A percentile compares a stretch with the other conserved stretches of the same genome.
These are phyloP conservation scores for Leucania comma DNA, from an alignment of 2,888 invertebrate genomes.

Conservation along the genomic window DNA sequence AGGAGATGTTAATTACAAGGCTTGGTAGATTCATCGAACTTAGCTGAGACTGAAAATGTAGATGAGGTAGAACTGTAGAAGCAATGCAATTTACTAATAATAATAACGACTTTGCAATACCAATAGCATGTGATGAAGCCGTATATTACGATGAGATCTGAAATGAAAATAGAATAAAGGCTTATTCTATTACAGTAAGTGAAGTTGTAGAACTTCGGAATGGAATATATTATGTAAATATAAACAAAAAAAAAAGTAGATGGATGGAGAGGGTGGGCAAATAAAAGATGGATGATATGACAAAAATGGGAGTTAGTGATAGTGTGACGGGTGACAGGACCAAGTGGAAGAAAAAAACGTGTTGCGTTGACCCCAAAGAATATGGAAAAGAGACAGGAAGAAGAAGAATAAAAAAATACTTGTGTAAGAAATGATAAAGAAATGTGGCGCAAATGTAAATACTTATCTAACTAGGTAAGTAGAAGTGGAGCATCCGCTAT, in stretches of 20 bases:
- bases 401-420: background rate
- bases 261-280: too few species aligned
- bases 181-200: slow-evolving; percentile 24
- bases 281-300: too few species aligned
- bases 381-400: too few species aligned
- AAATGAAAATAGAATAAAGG: slow-evolving; percentile 41
- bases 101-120: slow-evolving; percentile 2
- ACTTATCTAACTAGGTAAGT: too few species aligned
- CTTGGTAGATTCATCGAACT: background rate
- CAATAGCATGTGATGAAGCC: slow-evolving; percentile 31
- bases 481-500: too few species aligned
- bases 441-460: background rate
- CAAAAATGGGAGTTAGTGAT: background rate
- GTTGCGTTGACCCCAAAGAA: too few species aligned
- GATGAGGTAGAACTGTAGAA: background rate
- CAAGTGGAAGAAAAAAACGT: too few species aligned
- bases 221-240: background rate
- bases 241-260: background rate
- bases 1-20: too few species aligned
- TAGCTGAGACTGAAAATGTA: background rate
- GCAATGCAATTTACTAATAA: background rate
- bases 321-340: too few species aligned
- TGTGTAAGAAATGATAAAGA: background rate
- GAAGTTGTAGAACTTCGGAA: slow-evolving; percentile 34
- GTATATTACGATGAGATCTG: background rate